These are phyloP conservation scores for Tetramorium alpestre DNA, from an alignment of 1,140 invertebrate species.

Conservation along the genomic window DNA sequence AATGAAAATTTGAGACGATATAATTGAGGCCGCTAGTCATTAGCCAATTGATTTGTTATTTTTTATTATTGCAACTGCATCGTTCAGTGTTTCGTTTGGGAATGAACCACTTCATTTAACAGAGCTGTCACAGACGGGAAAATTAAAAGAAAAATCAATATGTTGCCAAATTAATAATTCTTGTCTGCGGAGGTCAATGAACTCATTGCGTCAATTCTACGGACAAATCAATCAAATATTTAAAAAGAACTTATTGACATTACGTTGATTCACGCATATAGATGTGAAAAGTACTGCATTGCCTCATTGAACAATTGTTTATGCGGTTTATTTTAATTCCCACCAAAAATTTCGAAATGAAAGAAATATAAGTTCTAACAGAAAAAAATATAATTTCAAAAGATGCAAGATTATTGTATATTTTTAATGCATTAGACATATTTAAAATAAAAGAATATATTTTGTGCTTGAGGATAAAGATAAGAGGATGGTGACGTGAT, in stretches of 20 bases:
- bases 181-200: constrained; percentile 3
- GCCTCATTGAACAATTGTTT: background rate
- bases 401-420: background rate
- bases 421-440: background rate
- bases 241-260: background rate
- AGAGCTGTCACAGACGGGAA: constrained; percentile 1
- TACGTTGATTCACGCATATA: background rate
- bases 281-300: background rate
- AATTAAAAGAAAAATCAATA: constrained; percentile 54
- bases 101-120: background rate
- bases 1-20: constrained; percentile 35
- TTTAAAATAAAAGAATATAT: constrained; percentile 13
- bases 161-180: constrained; percentile 29
- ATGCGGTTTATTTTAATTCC: background rate
- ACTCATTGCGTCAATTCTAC: background rate
- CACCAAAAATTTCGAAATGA: background rate
- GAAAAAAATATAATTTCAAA: background rate
- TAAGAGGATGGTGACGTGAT: background rate
- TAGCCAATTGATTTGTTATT: background rate
- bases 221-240: constrained; percentile 9
- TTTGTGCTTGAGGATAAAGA: background rate
- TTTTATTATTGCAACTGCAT: background rate
- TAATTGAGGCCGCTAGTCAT: constrained; percentile 14
- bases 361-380: background rate
- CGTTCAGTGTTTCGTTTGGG: constrained; percentile 1